Base-by-base conservation (phyloP, 1,140 invertebrate species). In the Aphaenogaster floridana region DNA sequence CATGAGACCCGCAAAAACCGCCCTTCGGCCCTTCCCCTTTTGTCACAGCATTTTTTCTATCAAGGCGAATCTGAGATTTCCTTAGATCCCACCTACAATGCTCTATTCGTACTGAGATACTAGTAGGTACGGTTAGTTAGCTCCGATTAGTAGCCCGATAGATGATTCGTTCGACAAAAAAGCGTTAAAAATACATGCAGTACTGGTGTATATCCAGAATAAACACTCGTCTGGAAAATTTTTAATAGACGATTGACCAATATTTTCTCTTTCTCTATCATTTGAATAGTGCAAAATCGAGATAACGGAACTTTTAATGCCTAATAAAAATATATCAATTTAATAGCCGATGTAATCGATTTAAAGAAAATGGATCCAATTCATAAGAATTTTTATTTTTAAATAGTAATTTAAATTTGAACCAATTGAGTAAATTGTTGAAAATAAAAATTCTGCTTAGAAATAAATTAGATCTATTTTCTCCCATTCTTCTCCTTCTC, bases 31-130 rank as follows among this genome's bases (percentile, higher is more conserved):
- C 71, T 78, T 52, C 76, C 84, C 45, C 39, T 64, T 42, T 61
- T 72, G 34, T 57, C 68, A 69, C 79, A 50, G 68, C 52, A 28
- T 81, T 84, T 28, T 72, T 48, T 86, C 54, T 77, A 48, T 74
- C 63, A 69, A 86, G 54, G 61, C 72, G 63, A 79, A 63, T 83
- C 61, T 84, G 88, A 86, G 90, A 89, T 93, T 94, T 95, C 94
- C 94, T 93, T 94, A 95, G 94, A 95, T 95, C 94, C 94, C 95
- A 95, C 95, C 95, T 95, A 95, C 93, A 94, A 95, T 95, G 94
- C 92, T 95, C 93, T 88, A 93, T 94, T 93, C 91, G 92, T 93
- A 91, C 92, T 94, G 93, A 93, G 89, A 92, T 93, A 93, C 90
- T 92, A 91, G 90, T 88, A 91, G 89, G 89, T 91, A 90, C 87